phyloP scores from a whole-genome alignment of 2,888 invertebrate genomes.

The Mesorhabditis belari region DNA sequence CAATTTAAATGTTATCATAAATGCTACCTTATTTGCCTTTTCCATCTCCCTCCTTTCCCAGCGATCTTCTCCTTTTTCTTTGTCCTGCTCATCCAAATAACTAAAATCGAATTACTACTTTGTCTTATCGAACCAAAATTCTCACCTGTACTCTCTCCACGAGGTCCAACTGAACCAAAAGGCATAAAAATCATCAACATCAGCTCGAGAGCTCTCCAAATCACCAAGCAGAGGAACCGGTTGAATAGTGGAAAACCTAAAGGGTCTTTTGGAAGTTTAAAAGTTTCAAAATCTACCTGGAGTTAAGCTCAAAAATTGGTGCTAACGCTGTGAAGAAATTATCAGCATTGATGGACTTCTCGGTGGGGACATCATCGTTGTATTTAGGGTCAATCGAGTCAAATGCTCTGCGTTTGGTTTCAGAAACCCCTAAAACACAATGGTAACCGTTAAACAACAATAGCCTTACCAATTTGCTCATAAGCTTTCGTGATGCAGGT shows the following conservation, averaged over 20 bases:
- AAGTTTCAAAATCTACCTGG: constrained; percentile 53
- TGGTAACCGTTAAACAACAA: not conserved
- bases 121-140: not conserved
- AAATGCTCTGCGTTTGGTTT: constrained; percentile 73
- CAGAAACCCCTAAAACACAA: constrained; percentile 25
- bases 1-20: not conserved
- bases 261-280: constrained; percentile 9
- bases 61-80: constrained; percentile 88
- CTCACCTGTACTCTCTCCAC: constrained; percentile 82
- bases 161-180: constrained; percentile 96
- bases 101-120: constrained; percentile 60
- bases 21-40: constrained; percentile 78
- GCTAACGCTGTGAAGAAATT: constrained; percentile 67
- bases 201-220: constrained; percentile 69
- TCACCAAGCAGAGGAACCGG: constrained; percentile 77
- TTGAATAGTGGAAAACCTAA: constrained; percentile 80
- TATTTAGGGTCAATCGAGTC: constrained; percentile 94
- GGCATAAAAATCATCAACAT: constrained; percentile 87
- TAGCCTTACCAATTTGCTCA: not conserved
- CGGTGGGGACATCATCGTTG: constrained; percentile 76
- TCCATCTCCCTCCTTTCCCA: constrained; percentile 97
- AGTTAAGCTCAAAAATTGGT: constrained; percentile 59
- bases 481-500: constrained; percentile 84
- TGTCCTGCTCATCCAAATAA: constrained; percentile 95
- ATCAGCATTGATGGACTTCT: constrained; percentile 58